Percentiles rank a stretch among this genome's conserved stretches.
Conservation (phyloP, 2,113 vertebrate species). For the Plectropomus leopardus region DNA sequence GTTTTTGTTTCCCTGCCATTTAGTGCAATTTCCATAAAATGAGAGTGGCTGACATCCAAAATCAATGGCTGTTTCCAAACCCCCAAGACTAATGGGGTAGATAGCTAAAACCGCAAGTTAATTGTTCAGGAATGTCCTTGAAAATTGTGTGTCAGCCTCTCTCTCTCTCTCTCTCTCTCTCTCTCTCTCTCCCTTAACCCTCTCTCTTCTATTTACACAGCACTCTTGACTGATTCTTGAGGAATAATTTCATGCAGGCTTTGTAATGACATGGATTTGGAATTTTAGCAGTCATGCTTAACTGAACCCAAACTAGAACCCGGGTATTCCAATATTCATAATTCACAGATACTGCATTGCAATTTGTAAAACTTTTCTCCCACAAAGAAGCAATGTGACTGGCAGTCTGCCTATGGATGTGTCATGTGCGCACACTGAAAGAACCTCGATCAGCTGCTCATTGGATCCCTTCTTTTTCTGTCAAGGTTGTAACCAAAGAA, state of each 20-base stretch:
- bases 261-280: constrained; percentile 60
- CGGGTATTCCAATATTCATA: constrained; percentile 43
- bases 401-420: not conserved
- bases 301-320: constrained; percentile 34
- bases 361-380: constrained; percentile 21
- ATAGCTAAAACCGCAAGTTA: constrained; percentile 80
- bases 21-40: constrained; percentile 84
- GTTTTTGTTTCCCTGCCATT: constrained; percentile 80
- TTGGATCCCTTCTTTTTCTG: not conserved
- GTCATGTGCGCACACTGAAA: not conserved
- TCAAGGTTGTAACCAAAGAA: not conserved
- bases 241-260: constrained; percentile 59
- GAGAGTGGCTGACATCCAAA: constrained; percentile 83
- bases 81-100: constrained; percentile 78
- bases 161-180: constrained; percentile 15
- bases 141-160: constrained; percentile 69
- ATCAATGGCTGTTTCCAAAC: constrained; percentile 81
- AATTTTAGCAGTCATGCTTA: constrained; percentile 64
- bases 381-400: not conserved
- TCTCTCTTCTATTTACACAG: constrained; percentile 52
- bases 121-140: constrained; percentile 83
- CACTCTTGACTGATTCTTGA: constrained; percentile 60
- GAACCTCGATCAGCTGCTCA: not conserved
- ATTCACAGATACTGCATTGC: constrained; percentile 37
- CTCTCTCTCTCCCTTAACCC: constrained; percentile 22